These are phyloP conservation scores for Coendou prehensilis DNA, from an alignment of 2,797 vertebrate genomes.

Conservation along the genomic window DNA sequence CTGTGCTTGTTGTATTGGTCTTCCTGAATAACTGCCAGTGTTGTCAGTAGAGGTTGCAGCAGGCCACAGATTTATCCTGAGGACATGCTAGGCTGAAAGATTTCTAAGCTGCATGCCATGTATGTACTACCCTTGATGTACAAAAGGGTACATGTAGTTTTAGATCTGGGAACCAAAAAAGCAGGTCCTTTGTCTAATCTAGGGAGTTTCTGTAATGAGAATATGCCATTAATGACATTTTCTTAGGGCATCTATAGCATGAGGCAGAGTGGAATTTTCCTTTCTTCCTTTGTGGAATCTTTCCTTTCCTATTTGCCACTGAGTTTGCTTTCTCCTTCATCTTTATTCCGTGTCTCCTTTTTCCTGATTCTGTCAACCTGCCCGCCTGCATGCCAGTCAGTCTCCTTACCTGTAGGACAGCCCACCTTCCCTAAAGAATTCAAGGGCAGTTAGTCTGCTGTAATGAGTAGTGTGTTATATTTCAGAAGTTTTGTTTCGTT, in stretches of 20 bases:
- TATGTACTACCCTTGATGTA: background rate
- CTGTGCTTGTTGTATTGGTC: slow-evolving; percentile 29
- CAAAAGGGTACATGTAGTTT: background rate
- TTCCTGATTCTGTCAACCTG: background rate
- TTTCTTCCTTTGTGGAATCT: background rate
- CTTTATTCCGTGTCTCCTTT: slow-evolving; percentile 19
- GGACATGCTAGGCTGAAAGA: background rate
- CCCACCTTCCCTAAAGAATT: background rate
- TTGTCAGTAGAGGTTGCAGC: slow-evolving; percentile 18
- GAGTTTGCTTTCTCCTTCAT: background rate
- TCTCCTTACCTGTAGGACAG: background rate
- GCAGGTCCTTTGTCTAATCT: background rate
- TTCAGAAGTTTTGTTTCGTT: background rate
- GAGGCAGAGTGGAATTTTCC: background rate
- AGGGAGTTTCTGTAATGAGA: slow-evolving; percentile 44
- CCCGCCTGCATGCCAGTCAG: background rate
- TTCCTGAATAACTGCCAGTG: background rate
- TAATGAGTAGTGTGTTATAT: background rate
- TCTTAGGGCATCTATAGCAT: slow-evolving; percentile 4
- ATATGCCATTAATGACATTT: slow-evolving; percentile 46
- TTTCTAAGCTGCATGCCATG: background rate
- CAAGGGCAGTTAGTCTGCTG: background rate
- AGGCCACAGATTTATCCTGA: background rate
- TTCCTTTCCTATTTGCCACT: background rate
- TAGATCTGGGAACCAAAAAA: slow-evolving; percentile 53